phyloP scores from a whole-genome alignment of 2,113 vertebrate genomes.

The Heterocephalus glaber region DNA sequence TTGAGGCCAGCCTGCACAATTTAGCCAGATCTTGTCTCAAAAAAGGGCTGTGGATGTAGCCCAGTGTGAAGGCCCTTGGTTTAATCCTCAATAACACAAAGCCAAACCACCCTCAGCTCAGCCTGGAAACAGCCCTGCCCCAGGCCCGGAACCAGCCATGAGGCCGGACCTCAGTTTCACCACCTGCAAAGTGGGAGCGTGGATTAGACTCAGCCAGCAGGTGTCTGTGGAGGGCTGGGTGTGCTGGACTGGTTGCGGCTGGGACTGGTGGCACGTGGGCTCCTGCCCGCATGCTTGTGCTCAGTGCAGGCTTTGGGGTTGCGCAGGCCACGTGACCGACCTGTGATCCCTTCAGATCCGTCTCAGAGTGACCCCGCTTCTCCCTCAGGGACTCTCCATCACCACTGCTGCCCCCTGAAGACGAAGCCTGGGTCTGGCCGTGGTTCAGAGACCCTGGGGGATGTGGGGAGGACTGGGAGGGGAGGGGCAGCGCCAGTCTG shows the following conservation, averaged over 20 bases:
- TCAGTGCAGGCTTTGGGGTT: neutral
- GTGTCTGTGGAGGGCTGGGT: no score
- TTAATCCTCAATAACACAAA: neutral
- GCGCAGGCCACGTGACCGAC: neutral
- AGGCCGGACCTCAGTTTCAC: neutral
- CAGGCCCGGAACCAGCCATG: neutral
- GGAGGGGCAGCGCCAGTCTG: no score
- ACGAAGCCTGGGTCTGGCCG: neutral
- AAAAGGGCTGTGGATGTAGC: neutral
- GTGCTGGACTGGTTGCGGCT: no score
- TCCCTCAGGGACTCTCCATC: accelerated
- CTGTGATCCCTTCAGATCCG: neutral
- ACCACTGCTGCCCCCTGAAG: accelerated
- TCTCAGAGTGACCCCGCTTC: neutral
- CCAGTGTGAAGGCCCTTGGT: neutral
- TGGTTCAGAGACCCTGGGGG: no score
- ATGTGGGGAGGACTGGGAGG: neutral
- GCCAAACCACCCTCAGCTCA: neutral
- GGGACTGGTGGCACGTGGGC: neutral
- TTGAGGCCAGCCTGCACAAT: neutral
- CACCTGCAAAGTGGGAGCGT: neutral
- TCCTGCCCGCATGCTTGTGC: no score
- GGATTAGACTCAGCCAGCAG: neutral
- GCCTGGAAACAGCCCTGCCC: neutral
- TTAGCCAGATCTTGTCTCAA: neutral